A percentile compares a stretch with the other conserved stretches of the same genome.
Conservation (phyloP, 2,797 vertebrate species). For the Chiroxiphia lanceolata region DNA sequence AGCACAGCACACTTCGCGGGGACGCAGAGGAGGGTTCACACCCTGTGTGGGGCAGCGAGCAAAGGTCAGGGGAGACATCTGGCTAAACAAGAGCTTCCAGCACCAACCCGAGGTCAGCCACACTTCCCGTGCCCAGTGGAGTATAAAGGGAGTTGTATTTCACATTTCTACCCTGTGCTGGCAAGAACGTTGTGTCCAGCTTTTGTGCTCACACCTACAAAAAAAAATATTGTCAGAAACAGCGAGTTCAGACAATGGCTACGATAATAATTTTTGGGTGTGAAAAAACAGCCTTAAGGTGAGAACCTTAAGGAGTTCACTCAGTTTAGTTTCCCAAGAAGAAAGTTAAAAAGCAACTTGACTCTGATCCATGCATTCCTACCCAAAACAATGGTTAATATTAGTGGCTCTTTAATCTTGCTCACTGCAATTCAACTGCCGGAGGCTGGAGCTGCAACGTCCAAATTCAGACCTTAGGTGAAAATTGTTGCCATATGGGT, state of each 20-base stretch:
- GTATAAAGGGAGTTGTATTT: neutral
- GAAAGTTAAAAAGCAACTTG: neutral
- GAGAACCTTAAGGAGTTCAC: neutral
- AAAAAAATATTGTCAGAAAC: neutral
- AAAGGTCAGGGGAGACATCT: neutral
- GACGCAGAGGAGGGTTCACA: fast-evolving
- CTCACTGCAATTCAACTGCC: neutral
- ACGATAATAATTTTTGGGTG: neutral
- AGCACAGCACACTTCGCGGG: neutral
- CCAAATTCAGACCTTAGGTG: neutral
- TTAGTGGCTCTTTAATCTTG: neutral
- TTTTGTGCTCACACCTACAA: neutral
- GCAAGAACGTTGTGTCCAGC: neutral
- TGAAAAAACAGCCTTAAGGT: neutral
- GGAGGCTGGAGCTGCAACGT: neutral
- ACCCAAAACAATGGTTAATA: neutral
- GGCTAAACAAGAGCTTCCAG: neutral
- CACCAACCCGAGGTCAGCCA: neutral
- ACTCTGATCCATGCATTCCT: neutral
- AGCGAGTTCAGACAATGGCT: neutral
- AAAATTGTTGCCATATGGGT: neutral
- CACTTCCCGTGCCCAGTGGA: neutral
- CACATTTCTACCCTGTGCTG: neutral
- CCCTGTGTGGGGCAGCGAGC: fast-evolving
- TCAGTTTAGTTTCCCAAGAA: neutral